Evolutionary conservation across 2,888 invertebrate species (phyloP).

Genomic region (Rhamnusium bicolor): DNA sequence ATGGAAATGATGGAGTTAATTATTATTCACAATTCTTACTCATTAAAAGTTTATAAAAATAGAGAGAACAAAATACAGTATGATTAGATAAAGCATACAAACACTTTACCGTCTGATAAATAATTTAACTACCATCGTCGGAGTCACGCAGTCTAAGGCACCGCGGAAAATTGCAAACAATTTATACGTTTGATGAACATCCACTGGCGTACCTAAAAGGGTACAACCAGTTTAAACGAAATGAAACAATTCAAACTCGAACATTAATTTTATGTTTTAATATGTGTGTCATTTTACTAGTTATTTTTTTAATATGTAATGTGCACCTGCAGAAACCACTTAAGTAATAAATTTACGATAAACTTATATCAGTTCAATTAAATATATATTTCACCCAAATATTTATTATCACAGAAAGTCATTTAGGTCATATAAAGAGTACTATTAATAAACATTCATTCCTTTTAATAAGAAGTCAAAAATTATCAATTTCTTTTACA

Average conservation of each 20-base stretch:
- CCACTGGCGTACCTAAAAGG: slow-evolving; percentile 32
- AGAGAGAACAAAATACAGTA: slow-evolving; percentile 40
- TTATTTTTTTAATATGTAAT: too few species aligned
- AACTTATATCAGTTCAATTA: not conserved
- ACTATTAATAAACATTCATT: too few species aligned
- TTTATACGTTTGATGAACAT: slow-evolving; percentile 34
- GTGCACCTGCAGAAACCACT: not conserved
- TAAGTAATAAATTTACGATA: not conserved
- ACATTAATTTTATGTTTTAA: too few species aligned
- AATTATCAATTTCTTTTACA: too few species aligned
- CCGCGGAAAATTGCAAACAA: slow-evolving; percentile 47
- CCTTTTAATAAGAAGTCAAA: too few species aligned
- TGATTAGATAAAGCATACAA: slow-evolving; percentile 49
- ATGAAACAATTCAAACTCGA: too few species aligned
- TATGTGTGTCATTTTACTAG: too few species aligned
- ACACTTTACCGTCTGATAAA: slow-evolving; percentile 51
- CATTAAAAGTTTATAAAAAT: slow-evolving; percentile 30
- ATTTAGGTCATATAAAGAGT: too few species aligned
- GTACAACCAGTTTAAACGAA: not conserved
- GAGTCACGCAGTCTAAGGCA: slow-evolving; percentile 51
- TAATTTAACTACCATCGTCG: slow-evolving; percentile 43
- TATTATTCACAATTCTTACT: slow-evolving; percentile 16
- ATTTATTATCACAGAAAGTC: too few species aligned
- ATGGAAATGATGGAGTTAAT: slow-evolving; percentile 26
- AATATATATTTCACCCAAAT: not conserved